Evolutionary conservation across 2,888 invertebrate genomes (phyloP), one percentile per base, ranked within the genome.

Genomic region (Machimus rusticus): DNA sequence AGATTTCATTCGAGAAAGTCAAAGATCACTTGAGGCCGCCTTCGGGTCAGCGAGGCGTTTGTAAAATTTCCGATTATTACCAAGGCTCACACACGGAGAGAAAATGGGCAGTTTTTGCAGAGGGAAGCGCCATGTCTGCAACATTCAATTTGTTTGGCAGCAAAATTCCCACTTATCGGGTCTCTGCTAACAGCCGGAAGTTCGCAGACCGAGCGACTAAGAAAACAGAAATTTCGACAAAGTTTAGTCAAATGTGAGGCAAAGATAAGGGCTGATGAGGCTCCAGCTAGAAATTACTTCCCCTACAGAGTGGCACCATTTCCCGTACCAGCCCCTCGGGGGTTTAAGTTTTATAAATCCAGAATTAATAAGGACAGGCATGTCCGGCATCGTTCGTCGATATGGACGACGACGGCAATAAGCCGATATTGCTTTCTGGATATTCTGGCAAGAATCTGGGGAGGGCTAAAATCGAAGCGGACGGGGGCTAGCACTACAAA

Each of bases 331-430:
- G 66, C 66, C 66, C 19, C 39, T 46, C 1, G 23, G 43, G 43
- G 43, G 78, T 43, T 78, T 78, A 78, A 84, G 74, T 74, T 66
- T 84, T 66, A 28, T 37, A 74, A 84, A 84, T 84, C 66, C 74
- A 66, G 74, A 84, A 84, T 66, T 84, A 84, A 84, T 84, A 84
- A 84, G 74, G 39, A 39, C 66, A 34, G 37, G 66, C 66, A 84
- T 74, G 84, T 84, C 84, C 74, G 28, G 66, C 51, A 51, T 55
- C 23, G 28, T 31, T 28, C 76, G 76, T 39, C 66, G 37, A 74
- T 66, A 37, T 23, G 31, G 66, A 66, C 19, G 84, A 14, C 66
- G 66, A 66, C 19, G 66, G 39, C 37, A 84, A 84, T 84, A 84
- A 84, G 66, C 37, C 74, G 84, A 74, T 66, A 84, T 66, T 66